Evolutionary conservation across 1,140 invertebrate species (phyloP).

Genomic region (Caenorhabditis brenneri): DNA sequence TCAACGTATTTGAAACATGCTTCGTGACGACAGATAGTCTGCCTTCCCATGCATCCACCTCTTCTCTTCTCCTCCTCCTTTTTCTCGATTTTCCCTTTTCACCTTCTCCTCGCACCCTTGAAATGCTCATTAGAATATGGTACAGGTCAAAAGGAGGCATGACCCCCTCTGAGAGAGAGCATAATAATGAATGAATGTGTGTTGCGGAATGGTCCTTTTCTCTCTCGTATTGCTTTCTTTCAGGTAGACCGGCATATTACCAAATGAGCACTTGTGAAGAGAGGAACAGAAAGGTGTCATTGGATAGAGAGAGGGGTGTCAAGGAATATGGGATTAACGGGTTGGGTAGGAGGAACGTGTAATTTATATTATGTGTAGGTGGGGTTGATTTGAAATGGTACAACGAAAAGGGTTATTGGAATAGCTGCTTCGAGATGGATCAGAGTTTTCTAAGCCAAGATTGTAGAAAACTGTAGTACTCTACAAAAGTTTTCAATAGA

Average conservation of each 20-base stretch:
- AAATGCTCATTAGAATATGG: slow-evolving; percentile 42
- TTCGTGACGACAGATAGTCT: slow-evolving; percentile 22
- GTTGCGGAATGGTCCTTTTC: slow-evolving; percentile 2
- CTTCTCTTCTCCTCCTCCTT: background rate
- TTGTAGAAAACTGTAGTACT: too few relatives aligned
- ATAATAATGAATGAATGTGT: slow-evolving; percentile 44
- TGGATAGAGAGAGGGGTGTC: background rate
- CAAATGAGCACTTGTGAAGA: slow-evolving; percentile 33
- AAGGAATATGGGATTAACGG: slow-evolving; percentile 30
- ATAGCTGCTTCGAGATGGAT: too few relatives aligned
- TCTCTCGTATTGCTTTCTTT: slow-evolving; percentile 24
- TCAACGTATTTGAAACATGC: slow-evolving; percentile 4
- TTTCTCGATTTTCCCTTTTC: slow-evolving; percentile 17
- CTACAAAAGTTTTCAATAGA: too few relatives aligned
- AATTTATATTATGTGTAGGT: background rate
- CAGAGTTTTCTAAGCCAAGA: too few relatives aligned
- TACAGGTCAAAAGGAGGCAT: background rate
- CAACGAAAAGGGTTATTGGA: background rate
- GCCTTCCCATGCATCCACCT: background rate
- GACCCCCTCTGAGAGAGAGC: background rate
- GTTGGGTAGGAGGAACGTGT: background rate
- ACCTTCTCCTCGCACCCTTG: background rate
- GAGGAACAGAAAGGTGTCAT: slow-evolving; percentile 11
- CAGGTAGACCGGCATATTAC: slow-evolving; percentile 15
- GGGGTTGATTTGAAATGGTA: background rate